Evolutionary conservation across 2,113 vertebrate species (phyloP), one percentile per base, ranked within the genome.

Genomic region (Rallus limicola): DNA sequence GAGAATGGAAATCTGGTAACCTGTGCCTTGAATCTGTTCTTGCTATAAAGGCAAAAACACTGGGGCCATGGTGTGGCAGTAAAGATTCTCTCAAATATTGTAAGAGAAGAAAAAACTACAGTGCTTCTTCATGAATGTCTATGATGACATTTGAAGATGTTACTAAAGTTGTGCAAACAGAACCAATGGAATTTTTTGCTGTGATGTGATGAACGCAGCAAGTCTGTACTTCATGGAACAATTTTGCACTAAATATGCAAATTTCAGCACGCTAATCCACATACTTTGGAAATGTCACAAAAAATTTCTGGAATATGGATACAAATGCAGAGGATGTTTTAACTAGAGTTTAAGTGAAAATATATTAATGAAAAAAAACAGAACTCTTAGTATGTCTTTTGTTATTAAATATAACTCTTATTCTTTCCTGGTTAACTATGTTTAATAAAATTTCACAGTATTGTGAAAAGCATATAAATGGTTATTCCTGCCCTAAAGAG

Each of bases 171-270:
- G 14, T 33, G 6, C n/a, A 78, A 87, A 65, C 7, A 70, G 31
- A 59, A 53, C 1, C 8, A 75, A 34, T 2, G 63, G 16, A 44
- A 58, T 58, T 68, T 46, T 46, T 6, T 74, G 7, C 34, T 68
- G 6, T 26, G n/a, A 6, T 46, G 40, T 25, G 11, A 3, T 52
- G 34, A 78, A 64, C 3, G 12, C 17, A 62, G 28, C 21, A 62
- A 72, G 5, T 19, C 11, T 63, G 11, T n/a, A 29, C 13, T 29
- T 26, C 0, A 0, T 16, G 18, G 10, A 64, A 33, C 3, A 18
- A 3, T 55, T 82, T 55, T 56, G 5, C 5, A 31, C 24, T 62
- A 59, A 67, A 44, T 42, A 59, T 2, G 16, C 11, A 55, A 10
- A 58, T 69, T 77, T 55, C 19, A 58, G 6, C 4, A 28, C 7